phyloP scores from a whole-genome alignment of 92 coral and sea anemone species.

The Palythoa grandiflora region DNA sequence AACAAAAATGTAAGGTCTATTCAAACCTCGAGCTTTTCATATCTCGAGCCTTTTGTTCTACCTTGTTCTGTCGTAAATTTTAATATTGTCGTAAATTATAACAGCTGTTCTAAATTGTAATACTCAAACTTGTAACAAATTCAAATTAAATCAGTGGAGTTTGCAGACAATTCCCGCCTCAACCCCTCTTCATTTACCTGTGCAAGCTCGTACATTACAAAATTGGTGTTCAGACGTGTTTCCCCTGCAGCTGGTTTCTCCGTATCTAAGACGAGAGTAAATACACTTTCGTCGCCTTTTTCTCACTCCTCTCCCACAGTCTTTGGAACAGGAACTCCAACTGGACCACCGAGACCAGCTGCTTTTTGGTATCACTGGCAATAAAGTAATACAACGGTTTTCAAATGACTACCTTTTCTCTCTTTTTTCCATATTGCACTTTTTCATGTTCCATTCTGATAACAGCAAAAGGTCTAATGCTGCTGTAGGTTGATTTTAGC shows the following conservation, averaged over 20 bases:
- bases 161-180: background rate
- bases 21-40: too few species aligned
- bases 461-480: too few species aligned
- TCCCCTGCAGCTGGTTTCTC: conserved; percentile 6
- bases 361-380: conserved; percentile 13
- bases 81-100: too few species aligned
- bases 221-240: background rate
- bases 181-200: background rate
- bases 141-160: too few species aligned
- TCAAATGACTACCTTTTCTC: background rate
- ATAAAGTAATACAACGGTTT: background rate
- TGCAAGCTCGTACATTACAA: conserved; percentile 11
- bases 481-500: too few species aligned
- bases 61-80: too few species aligned
- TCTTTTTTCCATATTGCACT: too few species aligned
- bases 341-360: conserved; percentile 33
- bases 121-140: too few species aligned
- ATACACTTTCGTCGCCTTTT: conserved; percentile 1
- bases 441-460: too few species aligned
- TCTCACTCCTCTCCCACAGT: conserved; percentile 38
- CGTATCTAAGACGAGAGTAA: conserved; percentile 1
- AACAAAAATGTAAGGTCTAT: too few species aligned
- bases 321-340: conserved; percentile 25
- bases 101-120: too few species aligned
- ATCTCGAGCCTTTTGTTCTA: background rate